These are phyloP conservation scores for Salmo trutta DNA, from an alignment of 2,797 vertebrate species.

Conservation along the genomic window DNA sequence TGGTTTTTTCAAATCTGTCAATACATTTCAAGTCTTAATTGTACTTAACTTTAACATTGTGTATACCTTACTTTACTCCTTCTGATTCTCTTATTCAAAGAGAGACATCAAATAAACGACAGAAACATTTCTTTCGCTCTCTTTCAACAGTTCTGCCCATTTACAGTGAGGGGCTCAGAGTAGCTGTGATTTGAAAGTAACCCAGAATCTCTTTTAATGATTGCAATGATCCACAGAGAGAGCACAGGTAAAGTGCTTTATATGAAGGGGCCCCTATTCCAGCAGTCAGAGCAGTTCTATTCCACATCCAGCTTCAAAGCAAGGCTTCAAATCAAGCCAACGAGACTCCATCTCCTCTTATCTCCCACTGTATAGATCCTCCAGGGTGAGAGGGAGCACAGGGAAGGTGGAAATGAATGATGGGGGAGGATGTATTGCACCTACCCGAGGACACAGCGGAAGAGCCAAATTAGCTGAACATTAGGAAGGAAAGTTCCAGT, in stretches of 20 bases:
- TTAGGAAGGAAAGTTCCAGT: conserved; percentile 61
- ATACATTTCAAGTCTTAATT: conserved; percentile 44
- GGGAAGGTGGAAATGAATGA: conserved; percentile 70
- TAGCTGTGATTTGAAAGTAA: conserved; percentile 76
- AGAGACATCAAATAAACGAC: conserved; percentile 68
- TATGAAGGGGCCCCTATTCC: conserved; percentile 75
- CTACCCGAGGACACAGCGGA: conserved; percentile 33
- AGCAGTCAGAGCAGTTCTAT: conserved; percentile 67
- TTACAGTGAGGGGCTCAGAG: conserved; percentile 67
- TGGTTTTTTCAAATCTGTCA: conserved; percentile 17
- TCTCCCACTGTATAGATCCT: conserved; percentile 73
- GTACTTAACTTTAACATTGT: conserved; percentile 56
- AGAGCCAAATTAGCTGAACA: conserved; percentile 70
- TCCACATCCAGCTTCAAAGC: conserved; percentile 76
- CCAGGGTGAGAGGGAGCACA: conserved; percentile 65
- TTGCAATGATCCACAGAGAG: conserved; percentile 69
- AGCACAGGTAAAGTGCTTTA: conserved; percentile 78
- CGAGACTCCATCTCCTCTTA: conserved; percentile 77
- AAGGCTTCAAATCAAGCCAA: conserved; percentile 73
- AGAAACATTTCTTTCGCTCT: conserved; percentile 68
- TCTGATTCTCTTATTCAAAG: conserved; percentile 54
- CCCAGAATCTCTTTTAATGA: conserved; percentile 74
- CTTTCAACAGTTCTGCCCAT: conserved; percentile 63
- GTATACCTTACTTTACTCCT: conserved; percentile 66
- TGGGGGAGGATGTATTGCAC: conserved; percentile 67